Conservation (phyloP, 2,888 invertebrate species). For the Hedychridium roseum region DNA sequence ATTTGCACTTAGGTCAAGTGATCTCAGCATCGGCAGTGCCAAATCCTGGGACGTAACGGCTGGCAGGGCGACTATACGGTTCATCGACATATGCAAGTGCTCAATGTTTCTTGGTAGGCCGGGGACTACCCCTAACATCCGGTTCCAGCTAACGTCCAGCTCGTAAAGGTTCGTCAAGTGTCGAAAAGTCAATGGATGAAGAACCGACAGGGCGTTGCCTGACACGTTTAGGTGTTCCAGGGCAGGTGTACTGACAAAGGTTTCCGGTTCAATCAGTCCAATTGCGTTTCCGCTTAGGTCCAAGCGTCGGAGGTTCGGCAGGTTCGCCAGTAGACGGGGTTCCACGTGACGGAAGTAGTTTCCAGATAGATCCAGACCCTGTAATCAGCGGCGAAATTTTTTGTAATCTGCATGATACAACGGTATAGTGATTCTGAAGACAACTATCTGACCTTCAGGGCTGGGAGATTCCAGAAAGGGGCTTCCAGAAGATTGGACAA, state of each 20-base stretch:
- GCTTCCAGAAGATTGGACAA: slow-evolving; percentile 76
- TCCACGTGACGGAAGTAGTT: slow-evolving; percentile 79
- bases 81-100: slow-evolving; percentile 75
- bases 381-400: slow-evolving; percentile 21
- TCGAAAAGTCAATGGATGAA: slow-evolving; percentile 81
- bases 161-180: slow-evolving; percentile 80
- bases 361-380: slow-evolving; percentile 80
- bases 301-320: slow-evolving; percentile 78
- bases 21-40: slow-evolving; percentile 76
- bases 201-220: slow-evolving; percentile 73
- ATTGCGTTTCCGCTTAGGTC: slow-evolving; percentile 81
- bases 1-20: slow-evolving; percentile 80
- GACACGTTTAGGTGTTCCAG: slow-evolving; percentile 84
- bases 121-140: slow-evolving; percentile 77
- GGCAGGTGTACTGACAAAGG: slow-evolving; percentile 76
- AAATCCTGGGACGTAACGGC: slow-evolving; percentile 72
- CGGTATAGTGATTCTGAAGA: background rate
- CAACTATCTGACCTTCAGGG: slow-evolving; percentile 68
- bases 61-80: slow-evolving; percentile 75
- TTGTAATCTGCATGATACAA: background rate
- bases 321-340: slow-evolving; percentile 75
- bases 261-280: slow-evolving; percentile 74
- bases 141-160: slow-evolving; percentile 79
- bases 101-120: slow-evolving; percentile 81
- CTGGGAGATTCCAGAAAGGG: slow-evolving; percentile 86